Base-by-base conservation (phyloP, 2,113 vertebrate genomes). In the Nothobranchius kuhntae region DNA sequence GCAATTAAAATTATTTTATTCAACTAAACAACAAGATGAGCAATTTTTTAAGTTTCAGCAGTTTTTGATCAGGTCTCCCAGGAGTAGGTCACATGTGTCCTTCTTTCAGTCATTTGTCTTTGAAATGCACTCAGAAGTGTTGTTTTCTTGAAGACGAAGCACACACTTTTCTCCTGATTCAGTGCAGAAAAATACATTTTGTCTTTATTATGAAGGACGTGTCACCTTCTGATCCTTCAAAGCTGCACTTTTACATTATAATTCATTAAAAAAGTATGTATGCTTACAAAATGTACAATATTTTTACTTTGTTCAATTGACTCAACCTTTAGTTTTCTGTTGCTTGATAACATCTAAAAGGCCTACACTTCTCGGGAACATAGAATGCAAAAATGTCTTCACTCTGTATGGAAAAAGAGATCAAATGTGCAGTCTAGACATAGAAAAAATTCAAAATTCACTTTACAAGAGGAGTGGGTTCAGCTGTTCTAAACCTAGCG, bases 241-340 rank as follows among this genome's bases (percentile, higher is more conserved):
- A 72, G 56, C 44, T 57, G 70, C 17, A 21, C 52, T 86, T 78
- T 83, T 72, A 71, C 75, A 83, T 64, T 13, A 26, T 52, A 12
- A 24, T 38, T 59, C 35, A 17, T 80, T 46, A 62, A 50, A 80
- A 81, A 0, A 6, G 4, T 48, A 48, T 42, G 7, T 7, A 42
- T 11, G 10, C 40, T 9, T 3, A 30, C 4, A 30, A 30, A 30
- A 30, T 30, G 30, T 30, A 4, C 4, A 4, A 30, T 4, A 30
- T 3, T 30, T 30, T 30, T 30, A 7, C 1, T 40, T 40, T 40
- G 38, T 40, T 9, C 38, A 40, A 6, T 40, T 9, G 7, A 40
- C 4, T 6, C 38, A 40, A 40, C 38, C 38, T 40, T 40, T 7
- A 40, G 4, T 40, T 40, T 40, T 40, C 9, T 40, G 38, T 40